Evolutionary conservation across 2,113 vertebrate species (phyloP).

Genomic region (Scomber scombrus): DNA sequence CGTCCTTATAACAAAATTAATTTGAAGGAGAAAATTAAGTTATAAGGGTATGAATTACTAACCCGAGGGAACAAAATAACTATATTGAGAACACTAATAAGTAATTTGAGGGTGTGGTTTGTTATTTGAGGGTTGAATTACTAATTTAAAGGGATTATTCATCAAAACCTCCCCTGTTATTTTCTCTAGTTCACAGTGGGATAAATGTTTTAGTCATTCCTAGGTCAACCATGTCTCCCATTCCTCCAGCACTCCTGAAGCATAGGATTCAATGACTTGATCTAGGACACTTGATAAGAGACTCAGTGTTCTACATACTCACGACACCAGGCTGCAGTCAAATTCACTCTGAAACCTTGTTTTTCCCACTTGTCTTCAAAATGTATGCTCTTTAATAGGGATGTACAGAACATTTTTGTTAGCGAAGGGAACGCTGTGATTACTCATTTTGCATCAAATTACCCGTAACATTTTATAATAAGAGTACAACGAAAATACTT

Average conservation of each 20-base stretch:
- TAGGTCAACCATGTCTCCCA: neutral
- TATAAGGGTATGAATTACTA: constrained; percentile 5
- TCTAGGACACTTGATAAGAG: neutral
- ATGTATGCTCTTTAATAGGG: constrained; percentile 7
- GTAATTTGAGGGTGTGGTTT: neutral
- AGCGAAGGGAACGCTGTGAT: constrained; percentile 10
- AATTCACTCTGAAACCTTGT: constrained; percentile 10
- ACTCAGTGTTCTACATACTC: neutral
- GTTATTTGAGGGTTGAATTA: constrained; percentile 10
- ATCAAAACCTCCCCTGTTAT: neutral
- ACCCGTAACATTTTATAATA: neutral
- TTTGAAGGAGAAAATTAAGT: neutral
- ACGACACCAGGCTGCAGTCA: neutral
- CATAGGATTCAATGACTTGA: neutral
- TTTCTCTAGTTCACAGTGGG: no score
- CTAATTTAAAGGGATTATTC: neutral
- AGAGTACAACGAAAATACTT: no score
- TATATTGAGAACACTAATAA: neutral
- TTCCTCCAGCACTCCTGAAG: neutral
- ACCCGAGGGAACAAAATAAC: constrained; percentile 7
- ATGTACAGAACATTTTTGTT: neutral
- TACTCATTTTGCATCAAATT: constrained; percentile 32
- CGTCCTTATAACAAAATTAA: neutral
- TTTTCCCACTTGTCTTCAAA: constrained; percentile 5
- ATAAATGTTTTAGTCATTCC: neutral